Base-by-base conservation (phyloP, 2,113 vertebrate species). In the Bucco capensis region DNA sequence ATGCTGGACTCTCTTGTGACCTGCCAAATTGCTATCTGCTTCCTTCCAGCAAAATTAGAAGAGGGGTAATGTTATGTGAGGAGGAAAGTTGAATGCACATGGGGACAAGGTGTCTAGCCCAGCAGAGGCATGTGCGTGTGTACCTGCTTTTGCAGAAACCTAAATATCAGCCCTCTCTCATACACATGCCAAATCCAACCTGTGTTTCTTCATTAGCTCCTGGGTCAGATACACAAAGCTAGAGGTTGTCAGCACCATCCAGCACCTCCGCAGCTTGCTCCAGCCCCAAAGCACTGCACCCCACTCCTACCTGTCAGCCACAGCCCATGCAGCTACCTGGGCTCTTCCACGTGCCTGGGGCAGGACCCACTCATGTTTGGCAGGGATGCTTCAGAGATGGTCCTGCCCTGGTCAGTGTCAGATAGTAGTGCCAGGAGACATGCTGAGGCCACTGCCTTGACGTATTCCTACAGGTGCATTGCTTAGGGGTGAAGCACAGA, bases 1-100 rank as follows among this genome's bases (percentile, higher is more conserved):
- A 91, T 79, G 90, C 35, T 64, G 57, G 81, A 85, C 57, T 91
- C 95, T 85, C 92, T 83, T 85, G 92, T 82, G 88, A 93, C 75
- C 95, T 88, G 58, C 54, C 88, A 91, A 93, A 85, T 73, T 44
- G 42, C 46, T 85, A 38, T 82, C 85, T 87, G 62, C 66, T 95
- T 94, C 82, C 82, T 96, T 85, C 57, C 90, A 76, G 44, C 57
- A 75, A 91, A 94, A 85, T 79, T 44, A 72, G 75, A 87, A 51
- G 40, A 82, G n/a, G 28, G 11, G 33, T 5, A 85, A 31, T 0
- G 0, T 49, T 89, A 40, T 65, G 71, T 64, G 66, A 78, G 71
- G 27, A 75, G 21, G 31, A 27, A 49, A 60, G 53, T 64, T 56
- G 70, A 60, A 33, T 0, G 1, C 53, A 35, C 8, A 12, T 12